Evolutionary conservation across 2,113 vertebrate genomes (phyloP).

Genomic region (Agapornis roseicollis): DNA sequence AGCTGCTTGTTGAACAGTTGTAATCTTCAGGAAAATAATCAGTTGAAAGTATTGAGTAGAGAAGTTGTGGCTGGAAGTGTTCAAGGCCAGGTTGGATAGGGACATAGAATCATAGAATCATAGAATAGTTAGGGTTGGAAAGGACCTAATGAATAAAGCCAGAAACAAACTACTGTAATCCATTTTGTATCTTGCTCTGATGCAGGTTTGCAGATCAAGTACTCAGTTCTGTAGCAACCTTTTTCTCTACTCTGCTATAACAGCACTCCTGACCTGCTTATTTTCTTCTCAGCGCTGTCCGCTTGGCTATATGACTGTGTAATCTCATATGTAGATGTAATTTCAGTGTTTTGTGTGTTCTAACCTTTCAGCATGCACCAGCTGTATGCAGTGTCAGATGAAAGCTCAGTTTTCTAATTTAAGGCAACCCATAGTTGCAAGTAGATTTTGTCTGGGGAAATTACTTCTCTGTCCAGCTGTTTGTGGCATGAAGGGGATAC

Average conservation of each 20-base stretch:
- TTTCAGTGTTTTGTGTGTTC: neutral
- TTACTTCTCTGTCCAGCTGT: neutral
- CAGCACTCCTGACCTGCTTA: neutral
- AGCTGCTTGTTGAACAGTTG: neutral
- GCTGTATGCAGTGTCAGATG: neutral
- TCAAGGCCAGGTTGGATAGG: neutral
- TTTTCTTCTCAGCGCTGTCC: neutral
- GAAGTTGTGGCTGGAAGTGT: neutral
- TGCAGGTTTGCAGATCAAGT: neutral
- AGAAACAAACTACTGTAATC: neutral
- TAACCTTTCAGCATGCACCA: neutral
- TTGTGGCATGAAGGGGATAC: neutral
- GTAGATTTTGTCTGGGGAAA: neutral
- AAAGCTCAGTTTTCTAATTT: neutral
- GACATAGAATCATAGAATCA: no score
- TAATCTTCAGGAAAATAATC: neutral
- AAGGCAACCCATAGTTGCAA: neutral
- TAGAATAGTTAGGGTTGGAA: no score
- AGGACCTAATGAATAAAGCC: neutral
- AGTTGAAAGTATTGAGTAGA: neutral
- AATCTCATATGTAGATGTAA: neutral
- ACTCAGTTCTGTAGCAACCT: neutral
- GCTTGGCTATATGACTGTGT: neutral
- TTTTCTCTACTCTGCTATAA: neutral
- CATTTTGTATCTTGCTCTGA: neutral